Evolutionary conservation across 2,113 vertebrate species (phyloP), one percentile per base, ranked within the genome.

Genomic region (Callaeas wilsoni): DNA sequence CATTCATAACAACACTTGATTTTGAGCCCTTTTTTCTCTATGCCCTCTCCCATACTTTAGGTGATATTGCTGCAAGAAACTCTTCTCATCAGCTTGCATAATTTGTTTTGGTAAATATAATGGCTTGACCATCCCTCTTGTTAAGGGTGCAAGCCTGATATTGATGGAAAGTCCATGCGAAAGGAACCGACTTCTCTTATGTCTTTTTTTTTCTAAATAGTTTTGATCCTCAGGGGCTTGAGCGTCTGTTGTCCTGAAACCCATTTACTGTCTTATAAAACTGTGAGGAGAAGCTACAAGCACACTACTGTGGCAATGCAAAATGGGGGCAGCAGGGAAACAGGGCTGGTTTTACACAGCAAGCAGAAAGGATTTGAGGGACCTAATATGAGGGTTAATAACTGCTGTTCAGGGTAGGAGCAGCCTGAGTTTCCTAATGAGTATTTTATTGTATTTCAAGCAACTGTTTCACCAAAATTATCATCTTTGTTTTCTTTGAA

Each of bases 401-500:
- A 78, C 69, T 25, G 14, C 69, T 89, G 26, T 84, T 16, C 22
- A 32, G 30, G 25, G 39, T 44, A 82, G 49, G 73, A 92, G 47
- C 44, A 87, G 20, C 30, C 84, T 12, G 29, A 84, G 44, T 46
- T 79, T 81, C 41, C 69, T 84, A 94, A 76, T 57, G 62, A 81
- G 65, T 41, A 56, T 84, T 94, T 89, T 87, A 87, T 67, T 87
- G 42, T 47, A 55, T 89, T 94, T 82, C 53, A 89, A 74, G 65
- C 81, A 84, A 84, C 39, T 1, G 1, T 84, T 92, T 91, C 65
- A 76, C 77, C 44, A 57, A 68, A 92, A 89, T 69, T 56, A 49
- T 68, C 32, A 79, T 94, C 52, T 75, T 86, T 84, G 46, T 63
- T 90, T 86, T 84, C 39, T 95, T 92, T 87, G 57, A 94, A 96